Evolutionary conservation across 2,888 invertebrate species (phyloP).

Genomic region (Malthinus flaveolus): DNA sequence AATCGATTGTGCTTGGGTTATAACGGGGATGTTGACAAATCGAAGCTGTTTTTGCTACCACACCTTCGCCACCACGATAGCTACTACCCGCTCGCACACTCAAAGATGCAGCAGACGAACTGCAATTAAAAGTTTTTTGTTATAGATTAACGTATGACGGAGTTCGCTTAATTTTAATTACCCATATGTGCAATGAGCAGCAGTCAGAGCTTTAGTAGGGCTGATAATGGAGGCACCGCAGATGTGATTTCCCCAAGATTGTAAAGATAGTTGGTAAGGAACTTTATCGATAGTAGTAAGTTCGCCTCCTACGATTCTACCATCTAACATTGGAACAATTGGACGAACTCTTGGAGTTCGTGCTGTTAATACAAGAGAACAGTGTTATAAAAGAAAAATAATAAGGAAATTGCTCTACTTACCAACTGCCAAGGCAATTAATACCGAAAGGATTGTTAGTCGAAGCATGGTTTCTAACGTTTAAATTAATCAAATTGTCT

Average conservation of each 20-base stretch:
- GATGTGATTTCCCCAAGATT: slow-evolving; percentile 55
- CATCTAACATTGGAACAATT: slow-evolving; percentile 38
- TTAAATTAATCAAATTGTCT: too few species aligned
- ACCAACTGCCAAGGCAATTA: slow-evolving; percentile 1
- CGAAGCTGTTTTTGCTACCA: not conserved
- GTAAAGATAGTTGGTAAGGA: slow-evolving; percentile 60
- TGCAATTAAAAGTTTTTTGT: too few species aligned
- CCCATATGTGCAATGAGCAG: slow-evolving; percentile 55
- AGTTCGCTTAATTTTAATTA: too few species aligned
- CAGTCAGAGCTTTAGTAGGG: slow-evolving; percentile 57
- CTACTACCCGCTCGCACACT: slow-evolving; percentile 6
- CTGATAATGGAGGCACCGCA: slow-evolving; percentile 61
- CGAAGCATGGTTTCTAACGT: too few species aligned
- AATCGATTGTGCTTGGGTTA: not conserved
- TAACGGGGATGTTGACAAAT: slow-evolving; percentile 5
- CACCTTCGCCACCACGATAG: not conserved
- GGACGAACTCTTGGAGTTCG: not conserved
- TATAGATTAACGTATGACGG: too few species aligned
- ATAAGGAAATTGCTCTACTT: not conserved
- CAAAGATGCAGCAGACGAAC: too few species aligned
- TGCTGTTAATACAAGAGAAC: not conserved
- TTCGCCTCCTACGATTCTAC: slow-evolving; percentile 56
- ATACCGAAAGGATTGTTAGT: not conserved
- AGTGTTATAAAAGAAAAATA: too few species aligned
- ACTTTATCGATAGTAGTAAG: slow-evolving; percentile 57